Base-by-base conservation (phyloP, 1,140 invertebrate genomes). In the Bursaphelenchus mucronatus region DNA sequence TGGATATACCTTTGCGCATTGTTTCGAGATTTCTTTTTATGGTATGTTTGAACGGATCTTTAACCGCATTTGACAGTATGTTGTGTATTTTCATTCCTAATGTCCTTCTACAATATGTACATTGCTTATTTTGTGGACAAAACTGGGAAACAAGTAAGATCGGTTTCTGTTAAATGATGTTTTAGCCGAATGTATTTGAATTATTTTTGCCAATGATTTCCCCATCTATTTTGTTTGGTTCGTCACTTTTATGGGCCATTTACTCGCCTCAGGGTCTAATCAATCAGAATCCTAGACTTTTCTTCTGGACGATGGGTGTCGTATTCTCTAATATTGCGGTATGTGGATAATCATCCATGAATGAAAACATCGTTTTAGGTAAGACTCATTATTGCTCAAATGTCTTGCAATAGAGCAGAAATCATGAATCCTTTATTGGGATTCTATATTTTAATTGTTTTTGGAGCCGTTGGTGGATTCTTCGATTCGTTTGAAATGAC, bases 261-360 rank as follows among this genome's bases (percentile, higher is more conserved):
- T 71, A 70, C 30, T 85, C 85, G 0, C 79, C 80, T 13, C 79
- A 71, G 65, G 73, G 82, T 30, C 81, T 85, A 15, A 58, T 85
- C 43, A 75, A 83, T 8, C 59, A 69, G 11, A 81, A 84, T 59
- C 83, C 85, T 8, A 64, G 84, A 58, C 66, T 84, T 13, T 82
- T 83, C 68, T 82, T 82, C 64, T 82, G 80, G 70, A 76, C 81
- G 39, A 80, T 82, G 55, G 84, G 84, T 39, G 83, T 82, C 46
- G 78, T 83, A 9, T 85, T 85, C 72, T 83, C 85, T 11, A 84
- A 85, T 74, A 84, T 85, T 63, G 79, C 83, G 19, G 85, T 85
- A 78, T 74, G 81, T 69, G 21, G 21, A 58, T 57, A 17, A 56
- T 70, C 0, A 8, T 41, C 39, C 66, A 58, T 21, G 13, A 15